These are phyloP conservation scores for Chaetodon trifasciatus DNA, from an alignment of 2,797 vertebrate genomes.

Conservation along the genomic window DNA sequence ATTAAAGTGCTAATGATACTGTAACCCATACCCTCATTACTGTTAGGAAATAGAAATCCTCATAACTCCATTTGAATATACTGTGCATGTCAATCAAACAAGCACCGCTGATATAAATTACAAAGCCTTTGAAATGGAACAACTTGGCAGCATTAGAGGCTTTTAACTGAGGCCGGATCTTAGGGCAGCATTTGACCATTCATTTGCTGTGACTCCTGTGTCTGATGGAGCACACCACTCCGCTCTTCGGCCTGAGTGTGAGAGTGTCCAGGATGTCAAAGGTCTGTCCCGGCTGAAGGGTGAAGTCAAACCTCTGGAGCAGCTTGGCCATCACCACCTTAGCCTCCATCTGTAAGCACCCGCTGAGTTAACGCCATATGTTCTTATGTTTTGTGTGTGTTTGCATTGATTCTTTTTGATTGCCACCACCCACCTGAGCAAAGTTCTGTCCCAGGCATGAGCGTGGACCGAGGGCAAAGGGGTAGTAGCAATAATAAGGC, in stretches of 20 bases:
- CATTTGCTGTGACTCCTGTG: constrained; percentile 52
- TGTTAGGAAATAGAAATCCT: background rate
- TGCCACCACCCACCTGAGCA: constrained; percentile 87
- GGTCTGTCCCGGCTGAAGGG: constrained; percentile 87
- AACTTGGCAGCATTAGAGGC: background rate
- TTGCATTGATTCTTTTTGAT: background rate
- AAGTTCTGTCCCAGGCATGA: constrained; percentile 92
- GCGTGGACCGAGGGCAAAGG: constrained; percentile 91
- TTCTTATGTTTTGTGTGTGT: background rate
- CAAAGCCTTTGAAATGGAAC: background rate
- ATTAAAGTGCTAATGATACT: background rate
- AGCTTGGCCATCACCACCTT: constrained; percentile 95
- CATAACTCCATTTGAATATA: background rate
- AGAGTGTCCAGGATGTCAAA: constrained; percentile 87
- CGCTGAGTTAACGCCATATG: background rate
- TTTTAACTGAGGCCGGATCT: background rate
- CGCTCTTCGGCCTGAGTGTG: constrained; percentile 87
- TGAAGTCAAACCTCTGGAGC: constrained; percentile 92
- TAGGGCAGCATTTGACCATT: background rate
- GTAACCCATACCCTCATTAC: background rate
- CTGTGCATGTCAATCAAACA: background rate
- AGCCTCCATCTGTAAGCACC: constrained; percentile 89
- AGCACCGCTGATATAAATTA: too few species aligned
- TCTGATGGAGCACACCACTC: constrained; percentile 88
- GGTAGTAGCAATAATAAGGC: constrained; percentile 92